Evolutionary conservation across 2,888 invertebrate species (phyloP).

Genomic region (Caenorhabditis wallacei): DNA sequence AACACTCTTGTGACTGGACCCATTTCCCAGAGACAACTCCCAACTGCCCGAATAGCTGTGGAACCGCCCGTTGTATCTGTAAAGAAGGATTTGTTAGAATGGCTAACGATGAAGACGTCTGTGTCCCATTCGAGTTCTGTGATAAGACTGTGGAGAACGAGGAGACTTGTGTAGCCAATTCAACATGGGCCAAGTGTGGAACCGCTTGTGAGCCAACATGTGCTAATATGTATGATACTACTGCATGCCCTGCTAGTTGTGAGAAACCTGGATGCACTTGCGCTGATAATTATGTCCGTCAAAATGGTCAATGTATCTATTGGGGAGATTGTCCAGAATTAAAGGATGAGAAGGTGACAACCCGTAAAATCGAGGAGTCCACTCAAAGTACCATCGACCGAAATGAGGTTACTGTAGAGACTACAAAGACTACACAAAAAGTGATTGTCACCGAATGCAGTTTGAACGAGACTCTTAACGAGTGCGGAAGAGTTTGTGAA

Average conservation of each 20-base stretch:
- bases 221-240: conserved; percentile 79
- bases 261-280: conserved; percentile 81
- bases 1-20: conserved; percentile 82
- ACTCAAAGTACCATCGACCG: conserved; percentile 50
- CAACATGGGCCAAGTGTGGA: conserved; percentile 82
- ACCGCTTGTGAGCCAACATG: conserved; percentile 81
- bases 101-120: conserved; percentile 75
- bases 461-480: conserved; percentile 81
- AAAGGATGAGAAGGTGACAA: conserved; percentile 40
- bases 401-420: conserved; percentile 46
- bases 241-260: conserved; percentile 79
- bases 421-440: conserved; percentile 26
- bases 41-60: conserved; percentile 71
- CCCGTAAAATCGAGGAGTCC: conserved; percentile 12
- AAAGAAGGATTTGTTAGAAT: conserved; percentile 80
- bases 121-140: conserved; percentile 82
- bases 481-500: conserved; percentile 81
- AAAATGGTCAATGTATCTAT: conserved; percentile 79
- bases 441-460: conserved; percentile 69
- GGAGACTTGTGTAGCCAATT: conserved; percentile 74
- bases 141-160: conserved; percentile 66
- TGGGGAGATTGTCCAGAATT: conserved; percentile 81
- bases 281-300: conserved; percentile 81
- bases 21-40: conserved; percentile 75
- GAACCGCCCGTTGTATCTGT: conserved; percentile 69